These are phyloP conservation scores for Agapornis canus DNA, from an alignment of 2,797 vertebrate species.

Conservation along the genomic window DNA sequence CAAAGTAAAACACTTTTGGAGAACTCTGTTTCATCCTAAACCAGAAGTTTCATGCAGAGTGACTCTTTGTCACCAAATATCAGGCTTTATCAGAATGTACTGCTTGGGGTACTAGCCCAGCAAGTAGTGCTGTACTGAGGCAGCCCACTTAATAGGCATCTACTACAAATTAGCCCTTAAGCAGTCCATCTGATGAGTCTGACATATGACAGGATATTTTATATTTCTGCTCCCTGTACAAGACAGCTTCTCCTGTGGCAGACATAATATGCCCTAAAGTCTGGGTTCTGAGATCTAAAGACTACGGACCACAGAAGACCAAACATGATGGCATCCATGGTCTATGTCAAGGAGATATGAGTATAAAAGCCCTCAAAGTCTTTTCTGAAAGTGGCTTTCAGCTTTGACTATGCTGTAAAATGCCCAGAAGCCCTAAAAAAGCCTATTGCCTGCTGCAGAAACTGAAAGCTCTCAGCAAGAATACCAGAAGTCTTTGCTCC, in stretches of 20 bases:
- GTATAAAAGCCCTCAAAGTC: background rate
- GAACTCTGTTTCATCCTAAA: background rate
- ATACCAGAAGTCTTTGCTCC: background rate
- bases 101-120: background rate
- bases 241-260: background rate
- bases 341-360: background rate
- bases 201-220: background rate
- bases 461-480: background rate
- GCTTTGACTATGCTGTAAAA: background rate
- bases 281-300: background rate
- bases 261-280: background rate
- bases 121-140: background rate
- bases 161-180: background rate
- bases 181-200: background rate
- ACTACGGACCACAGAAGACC: background rate
- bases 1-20: background rate
- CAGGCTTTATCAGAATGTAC: background rate
- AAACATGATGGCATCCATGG: background rate
- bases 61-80: background rate
- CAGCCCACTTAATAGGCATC: background rate
- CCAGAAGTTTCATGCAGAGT: background rate
- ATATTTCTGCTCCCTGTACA: background rate
- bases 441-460: background rate
- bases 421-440: background rate
- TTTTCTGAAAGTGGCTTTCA: background rate